Evolutionary conservation across 2,888 invertebrate species (phyloP).

Genomic region (Parascotia fuliginaria): DNA sequence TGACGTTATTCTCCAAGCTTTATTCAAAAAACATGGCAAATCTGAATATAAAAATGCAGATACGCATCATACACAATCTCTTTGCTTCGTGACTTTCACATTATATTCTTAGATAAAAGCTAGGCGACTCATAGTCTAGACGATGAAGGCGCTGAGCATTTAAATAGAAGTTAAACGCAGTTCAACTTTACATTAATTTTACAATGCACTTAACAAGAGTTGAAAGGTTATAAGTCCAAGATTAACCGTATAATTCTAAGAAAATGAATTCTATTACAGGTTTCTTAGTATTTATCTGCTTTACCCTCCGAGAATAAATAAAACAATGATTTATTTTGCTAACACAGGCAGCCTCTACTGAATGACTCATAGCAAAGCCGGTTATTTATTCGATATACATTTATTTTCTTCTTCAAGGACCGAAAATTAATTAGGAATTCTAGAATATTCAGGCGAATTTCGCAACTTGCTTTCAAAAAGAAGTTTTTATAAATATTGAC

Average conservation of each 20-base stretch:
- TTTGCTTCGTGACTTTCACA: neutral
- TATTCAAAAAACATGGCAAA: no score
- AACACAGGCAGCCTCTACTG: neutral
- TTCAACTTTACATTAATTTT: no score
- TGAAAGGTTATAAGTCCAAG: neutral
- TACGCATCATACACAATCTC: neutral
- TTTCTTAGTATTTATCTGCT: neutral
- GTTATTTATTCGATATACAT: neutral
- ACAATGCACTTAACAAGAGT: no score
- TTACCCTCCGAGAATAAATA: neutral
- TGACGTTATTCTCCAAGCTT: no score
- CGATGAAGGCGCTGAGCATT: conserved; percentile 20
- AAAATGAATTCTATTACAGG: neutral
- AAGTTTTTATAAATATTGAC: no score
- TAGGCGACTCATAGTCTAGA: conserved; percentile 41
- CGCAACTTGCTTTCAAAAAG: no score
- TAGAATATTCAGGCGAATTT: no score
- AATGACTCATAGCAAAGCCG: neutral
- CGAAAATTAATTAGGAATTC: no score
- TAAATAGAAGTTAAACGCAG: conserved; percentile 11
- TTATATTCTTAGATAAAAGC: neutral
- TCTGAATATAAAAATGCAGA: no score
- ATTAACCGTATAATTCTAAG: neutral
- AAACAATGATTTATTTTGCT: neutral
- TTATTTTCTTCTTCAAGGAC: neutral